Percentiles rank a stretch among this genome's conserved stretches.
phyloP scores from a whole-genome alignment of 2,113 vertebrate genomes.

The Lota lota region DNA sequence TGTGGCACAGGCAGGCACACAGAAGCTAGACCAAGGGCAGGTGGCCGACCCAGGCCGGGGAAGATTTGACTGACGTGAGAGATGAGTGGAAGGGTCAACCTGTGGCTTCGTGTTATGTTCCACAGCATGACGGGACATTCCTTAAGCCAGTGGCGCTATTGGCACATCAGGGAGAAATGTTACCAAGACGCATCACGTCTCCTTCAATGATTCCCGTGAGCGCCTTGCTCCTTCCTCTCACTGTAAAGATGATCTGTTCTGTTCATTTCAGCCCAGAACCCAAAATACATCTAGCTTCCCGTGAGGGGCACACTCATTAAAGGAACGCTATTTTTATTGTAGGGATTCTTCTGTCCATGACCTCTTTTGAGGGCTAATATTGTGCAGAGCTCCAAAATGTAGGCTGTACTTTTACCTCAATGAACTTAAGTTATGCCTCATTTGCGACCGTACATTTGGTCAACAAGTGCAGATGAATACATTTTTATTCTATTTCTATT shows the following conservation, averaged over 20 bases:
- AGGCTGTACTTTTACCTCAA: no score
- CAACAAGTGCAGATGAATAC: neutral
- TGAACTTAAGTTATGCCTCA: no score
- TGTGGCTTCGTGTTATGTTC: slow-evolving; percentile 57
- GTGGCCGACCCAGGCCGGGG: slow-evolving; percentile 5
- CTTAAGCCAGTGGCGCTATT: slow-evolving; percentile 45
- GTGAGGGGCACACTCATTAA: slow-evolving; percentile 52
- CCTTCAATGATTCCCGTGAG: slow-evolving; percentile 8
- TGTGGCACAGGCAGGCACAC: no score
- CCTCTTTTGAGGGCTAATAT: slow-evolving; percentile 43
- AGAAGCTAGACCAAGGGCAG: neutral
- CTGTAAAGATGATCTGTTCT: slow-evolving; percentile 34
- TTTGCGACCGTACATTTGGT: no score
- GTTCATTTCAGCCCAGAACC: slow-evolving; percentile 54
- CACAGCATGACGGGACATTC: slow-evolving; percentile 66
- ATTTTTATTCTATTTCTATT: no score
- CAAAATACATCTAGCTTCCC: slow-evolving; percentile 48
- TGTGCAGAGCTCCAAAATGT: neutral
- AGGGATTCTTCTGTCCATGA: slow-evolving; percentile 41
- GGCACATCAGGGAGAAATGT: slow-evolving; percentile 53
- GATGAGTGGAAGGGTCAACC: slow-evolving; percentile 5
- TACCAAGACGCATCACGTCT: neutral
- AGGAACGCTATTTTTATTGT: slow-evolving; percentile 37
- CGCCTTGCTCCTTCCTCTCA: slow-evolving; percentile 30
- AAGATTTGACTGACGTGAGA: neutral